These are phyloP conservation scores for Diglossa cyanea DNA, from an alignment of 2,797 vertebrate species.

Conservation along the genomic window DNA sequence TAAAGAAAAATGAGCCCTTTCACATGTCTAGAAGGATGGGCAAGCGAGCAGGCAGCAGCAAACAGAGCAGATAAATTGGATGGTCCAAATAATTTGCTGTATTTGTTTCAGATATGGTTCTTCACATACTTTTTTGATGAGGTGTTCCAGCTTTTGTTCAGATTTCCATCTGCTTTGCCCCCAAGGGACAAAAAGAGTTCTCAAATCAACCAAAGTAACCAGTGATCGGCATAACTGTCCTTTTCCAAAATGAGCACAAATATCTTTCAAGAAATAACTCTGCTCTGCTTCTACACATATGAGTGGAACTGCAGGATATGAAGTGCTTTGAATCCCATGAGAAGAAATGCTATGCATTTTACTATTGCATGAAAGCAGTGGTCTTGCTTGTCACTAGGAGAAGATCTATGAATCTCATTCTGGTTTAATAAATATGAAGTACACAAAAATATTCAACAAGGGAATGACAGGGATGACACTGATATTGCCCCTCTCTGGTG, in stretches of 20 bases:
- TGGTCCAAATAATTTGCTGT: not conserved
- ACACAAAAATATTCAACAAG: accelerated
- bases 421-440: not conserved
- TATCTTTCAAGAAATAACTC: not conserved
- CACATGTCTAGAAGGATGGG: not conserved
- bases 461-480: no score
- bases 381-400: not conserved
- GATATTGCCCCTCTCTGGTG: not conserved
- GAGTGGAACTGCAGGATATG: not conserved
- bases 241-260: not conserved
- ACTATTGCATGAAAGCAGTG: not conserved
- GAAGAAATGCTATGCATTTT: not conserved
- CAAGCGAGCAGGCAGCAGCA: not conserved
- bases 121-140: not conserved
- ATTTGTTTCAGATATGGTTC: not conserved
- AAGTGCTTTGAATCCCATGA: not conserved
- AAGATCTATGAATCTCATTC: not conserved
- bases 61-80: not conserved
- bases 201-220: not conserved
- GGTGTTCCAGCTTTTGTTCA: not conserved
- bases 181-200: not conserved
- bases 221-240: not conserved
- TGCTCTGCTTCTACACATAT: not conserved
- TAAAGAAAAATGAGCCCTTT: not conserved
- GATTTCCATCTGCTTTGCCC: not conserved